Evolutionary conservation across 2,888 invertebrate species (phyloP).

Genomic region (Geotrupes spiniger): DNA sequence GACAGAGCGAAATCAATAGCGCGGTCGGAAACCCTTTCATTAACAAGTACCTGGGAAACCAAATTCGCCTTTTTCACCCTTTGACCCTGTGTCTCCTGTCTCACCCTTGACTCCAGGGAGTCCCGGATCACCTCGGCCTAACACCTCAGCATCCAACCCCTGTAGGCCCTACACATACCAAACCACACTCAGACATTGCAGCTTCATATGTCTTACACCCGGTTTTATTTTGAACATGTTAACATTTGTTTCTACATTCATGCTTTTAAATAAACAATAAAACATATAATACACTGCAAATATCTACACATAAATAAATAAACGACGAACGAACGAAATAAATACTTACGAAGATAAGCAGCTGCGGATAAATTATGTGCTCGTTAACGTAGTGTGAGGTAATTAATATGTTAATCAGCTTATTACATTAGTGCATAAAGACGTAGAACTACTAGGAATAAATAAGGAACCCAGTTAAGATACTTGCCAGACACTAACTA

Average conservation of each 20-base stretch:
- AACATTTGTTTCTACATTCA: slow-evolving; percentile 4
- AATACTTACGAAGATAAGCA: slow-evolving; percentile 28
- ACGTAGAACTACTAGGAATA: slow-evolving; percentile 17
- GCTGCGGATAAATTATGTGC: slow-evolving; percentile 23
- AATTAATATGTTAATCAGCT: slow-evolving; percentile 34
- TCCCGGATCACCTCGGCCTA: slow-evolving; percentile 65
- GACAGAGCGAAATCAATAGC: neutral
- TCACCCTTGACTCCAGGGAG: slow-evolving; percentile 61
- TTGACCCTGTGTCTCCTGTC: slow-evolving; percentile 55
- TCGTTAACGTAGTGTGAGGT: slow-evolving; percentile 21
- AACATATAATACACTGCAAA: slow-evolving; percentile 11
- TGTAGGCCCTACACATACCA: slow-evolving; percentile 54
- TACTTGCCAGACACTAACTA: slow-evolving; percentile 4
- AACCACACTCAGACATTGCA: slow-evolving; percentile 41
- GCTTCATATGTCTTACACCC: slow-evolving; percentile 11
- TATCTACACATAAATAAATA: slow-evolving; percentile 6
- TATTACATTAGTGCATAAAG: slow-evolving; percentile 32
- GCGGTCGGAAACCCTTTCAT: slow-evolving; percentile 1
- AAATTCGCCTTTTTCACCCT: slow-evolving; percentile 52
- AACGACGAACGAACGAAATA: neutral
- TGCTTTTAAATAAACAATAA: slow-evolving; percentile 14
- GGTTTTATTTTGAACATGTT: slow-evolving; percentile 4
- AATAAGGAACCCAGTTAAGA: slow-evolving; percentile 5
- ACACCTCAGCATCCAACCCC: slow-evolving; percentile 57
- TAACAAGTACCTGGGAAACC: slow-evolving; percentile 51